Conservation (phyloP, 2,797 vertebrate genomes). For the Microctenopoma lineatum region DNA sequence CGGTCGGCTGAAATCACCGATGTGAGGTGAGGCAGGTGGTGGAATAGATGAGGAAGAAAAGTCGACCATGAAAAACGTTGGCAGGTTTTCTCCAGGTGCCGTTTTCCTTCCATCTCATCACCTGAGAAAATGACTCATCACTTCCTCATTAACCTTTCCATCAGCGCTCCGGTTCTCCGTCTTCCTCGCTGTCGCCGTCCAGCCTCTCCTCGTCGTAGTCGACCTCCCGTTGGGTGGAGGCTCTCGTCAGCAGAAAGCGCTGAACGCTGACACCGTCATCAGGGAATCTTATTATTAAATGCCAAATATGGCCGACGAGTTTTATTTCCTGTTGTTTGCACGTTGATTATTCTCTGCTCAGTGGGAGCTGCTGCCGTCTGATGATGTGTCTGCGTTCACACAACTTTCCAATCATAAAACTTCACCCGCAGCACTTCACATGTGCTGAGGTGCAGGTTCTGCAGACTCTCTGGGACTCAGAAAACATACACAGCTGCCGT, state of each 20-base stretch:
- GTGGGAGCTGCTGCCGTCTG: slow-evolving; percentile 16
- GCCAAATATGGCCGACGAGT: slow-evolving; percentile 8
- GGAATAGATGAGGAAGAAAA: background rate
- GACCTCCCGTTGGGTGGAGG: background rate
- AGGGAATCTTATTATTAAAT: slow-evolving; percentile 32
- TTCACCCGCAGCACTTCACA: slow-evolving; percentile 5
- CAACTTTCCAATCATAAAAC: slow-evolving; percentile 29
- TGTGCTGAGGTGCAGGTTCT: background rate
- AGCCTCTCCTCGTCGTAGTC: background rate
- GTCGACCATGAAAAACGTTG: background rate
- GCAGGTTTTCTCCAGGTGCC: slow-evolving; percentile 12
- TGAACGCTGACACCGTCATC: slow-evolving; percentile 28
- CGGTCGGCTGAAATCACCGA: no score
- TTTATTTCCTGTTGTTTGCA: slow-evolving; percentile 23
- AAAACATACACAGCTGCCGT: no score
- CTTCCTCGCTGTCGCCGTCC: background rate
- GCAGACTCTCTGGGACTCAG: background rate
- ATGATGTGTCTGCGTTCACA: slow-evolving; percentile 30
- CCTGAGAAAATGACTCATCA: background rate
- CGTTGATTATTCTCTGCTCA: slow-evolving; percentile 31
- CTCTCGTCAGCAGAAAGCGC: slow-evolving; percentile 47
- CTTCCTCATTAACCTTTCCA: slow-evolving; percentile 13
- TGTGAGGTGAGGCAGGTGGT: no score
- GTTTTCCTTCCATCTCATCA: background rate
- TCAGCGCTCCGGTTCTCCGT: background rate